These are phyloP conservation scores for human (Homo sapiens) DNA, from an alignment of 2,113 vertebrate species.

Conservation along the genomic window DNA sequence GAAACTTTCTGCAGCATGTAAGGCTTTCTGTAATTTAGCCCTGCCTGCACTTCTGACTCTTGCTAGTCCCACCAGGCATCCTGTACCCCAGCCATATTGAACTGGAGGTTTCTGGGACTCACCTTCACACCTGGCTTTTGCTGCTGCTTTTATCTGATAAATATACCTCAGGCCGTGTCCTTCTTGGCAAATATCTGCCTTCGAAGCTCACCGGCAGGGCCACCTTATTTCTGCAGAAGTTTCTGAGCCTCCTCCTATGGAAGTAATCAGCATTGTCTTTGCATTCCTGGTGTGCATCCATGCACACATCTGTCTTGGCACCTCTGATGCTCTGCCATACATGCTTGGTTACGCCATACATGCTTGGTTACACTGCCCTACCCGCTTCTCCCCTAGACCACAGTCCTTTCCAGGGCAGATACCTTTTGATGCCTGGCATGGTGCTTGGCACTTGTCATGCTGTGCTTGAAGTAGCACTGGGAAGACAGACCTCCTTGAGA, in stretches of 20 bases:
- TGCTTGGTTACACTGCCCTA: too few relatives aligned
- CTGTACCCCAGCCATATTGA: neutral
- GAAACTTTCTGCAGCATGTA: fast-evolving
- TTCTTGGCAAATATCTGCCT: neutral
- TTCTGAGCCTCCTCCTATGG: fast-evolving
- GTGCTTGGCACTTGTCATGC: too few relatives aligned
- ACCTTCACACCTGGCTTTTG: neutral
- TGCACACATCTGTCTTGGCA: neutral
- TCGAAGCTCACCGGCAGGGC: neutral
- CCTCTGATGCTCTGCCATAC: fast-evolving
- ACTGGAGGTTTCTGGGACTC: neutral
- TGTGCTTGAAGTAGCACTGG: neutral
- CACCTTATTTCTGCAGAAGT: neutral
- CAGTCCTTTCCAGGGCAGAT: neutral
- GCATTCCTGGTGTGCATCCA: neutral
- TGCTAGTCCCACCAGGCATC: fast-evolving
- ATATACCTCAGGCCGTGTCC: too few relatives aligned
- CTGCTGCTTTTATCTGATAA: neutral
- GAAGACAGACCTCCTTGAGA: neutral
- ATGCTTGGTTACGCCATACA: fast-evolving
- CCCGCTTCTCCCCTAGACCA: neutral
- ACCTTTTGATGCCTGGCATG: neutral
- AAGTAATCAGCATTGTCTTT: fast-evolving
- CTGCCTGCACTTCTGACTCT: neutral
- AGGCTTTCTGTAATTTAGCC: neutral